Evolutionary conservation across 2,113 vertebrate species (phyloP).

Genomic region (Euleptes europaea): DNA sequence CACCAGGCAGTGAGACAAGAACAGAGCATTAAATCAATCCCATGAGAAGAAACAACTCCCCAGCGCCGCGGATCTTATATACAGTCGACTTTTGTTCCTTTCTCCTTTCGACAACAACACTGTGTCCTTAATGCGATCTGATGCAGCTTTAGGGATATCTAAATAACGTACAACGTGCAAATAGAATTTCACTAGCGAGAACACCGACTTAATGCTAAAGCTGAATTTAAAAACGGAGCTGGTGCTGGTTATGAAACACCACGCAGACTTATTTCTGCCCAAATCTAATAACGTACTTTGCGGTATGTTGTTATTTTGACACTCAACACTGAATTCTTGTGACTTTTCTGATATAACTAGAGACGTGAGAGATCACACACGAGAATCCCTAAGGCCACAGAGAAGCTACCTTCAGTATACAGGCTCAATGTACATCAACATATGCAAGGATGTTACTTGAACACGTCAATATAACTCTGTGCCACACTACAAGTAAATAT

Average conservation of each 20-base stretch:
- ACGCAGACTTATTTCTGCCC: conserved; percentile 24
- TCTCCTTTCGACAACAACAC: background rate
- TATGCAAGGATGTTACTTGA: conserved; percentile 36
- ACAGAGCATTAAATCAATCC: conserved; percentile 29
- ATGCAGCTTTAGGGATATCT: background rate
- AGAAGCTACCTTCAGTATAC: background rate
- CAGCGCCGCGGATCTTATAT: conserved; percentile 7
- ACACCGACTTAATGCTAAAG: background rate
- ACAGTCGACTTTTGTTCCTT: background rate
- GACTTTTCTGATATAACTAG: conserved; percentile 18
- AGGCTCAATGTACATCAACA: conserved; percentile 18
- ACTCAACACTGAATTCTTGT: conserved; percentile 24
- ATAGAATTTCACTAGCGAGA: background rate
- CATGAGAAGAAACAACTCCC: conserved; percentile 45
- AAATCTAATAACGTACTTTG: conserved; percentile 24
- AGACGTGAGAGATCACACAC: conserved; percentile 7
- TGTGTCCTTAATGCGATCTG: conserved; percentile 7
- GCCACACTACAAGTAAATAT: conserved; percentile 15
- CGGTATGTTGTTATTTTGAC: conserved; percentile 26
- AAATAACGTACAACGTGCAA: background rate
- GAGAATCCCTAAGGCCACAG: conserved; percentile 3
- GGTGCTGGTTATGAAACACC: conserved; percentile 18
- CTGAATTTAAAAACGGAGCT: background rate
- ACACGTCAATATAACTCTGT: conserved; percentile 31
- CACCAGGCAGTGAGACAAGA: conserved; percentile 16